A percentile compares a stretch with the other conserved stretches of the same genome.
phyloP scores from a whole-genome alignment of 1,140 invertebrate species.

The Drosophila tristis region DNA sequence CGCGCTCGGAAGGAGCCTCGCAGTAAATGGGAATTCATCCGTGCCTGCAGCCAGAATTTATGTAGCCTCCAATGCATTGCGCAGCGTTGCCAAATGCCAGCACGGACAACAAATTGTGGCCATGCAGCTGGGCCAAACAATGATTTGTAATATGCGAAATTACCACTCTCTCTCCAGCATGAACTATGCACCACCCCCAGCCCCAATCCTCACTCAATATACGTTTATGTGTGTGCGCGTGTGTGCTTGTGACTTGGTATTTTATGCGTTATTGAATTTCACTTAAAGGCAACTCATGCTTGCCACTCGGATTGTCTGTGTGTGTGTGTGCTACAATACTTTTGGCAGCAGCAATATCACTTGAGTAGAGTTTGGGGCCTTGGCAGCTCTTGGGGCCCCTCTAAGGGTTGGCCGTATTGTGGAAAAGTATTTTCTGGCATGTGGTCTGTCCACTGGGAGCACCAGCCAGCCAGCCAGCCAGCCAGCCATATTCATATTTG shows the following conservation, averaged over 20 bases:
- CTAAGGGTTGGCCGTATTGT: conserved; percentile 3
- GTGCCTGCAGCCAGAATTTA: conserved; percentile 17
- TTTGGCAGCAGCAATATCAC: conserved; percentile 42
- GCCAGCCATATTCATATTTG: neutral
- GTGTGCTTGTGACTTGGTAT: conserved; percentile 46
- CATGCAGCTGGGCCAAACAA: conserved; percentile 25
- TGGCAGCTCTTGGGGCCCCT: neutral
- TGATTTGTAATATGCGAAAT: conserved; percentile 59
- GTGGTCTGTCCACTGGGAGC: conserved; percentile 24
- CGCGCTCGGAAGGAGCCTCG: no score
- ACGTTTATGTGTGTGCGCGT: neutral
- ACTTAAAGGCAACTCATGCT: conserved; percentile 71
- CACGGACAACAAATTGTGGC: conserved; percentile 5
- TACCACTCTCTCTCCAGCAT: conserved; percentile 14
- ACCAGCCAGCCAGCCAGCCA: neutral
- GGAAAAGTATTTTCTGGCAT: conserved; percentile 19
- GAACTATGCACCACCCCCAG: conserved; percentile 13
- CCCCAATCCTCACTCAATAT: neutral
- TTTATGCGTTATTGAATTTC: conserved; percentile 82
- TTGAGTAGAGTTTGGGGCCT: conserved; percentile 40
- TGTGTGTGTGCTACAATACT: conserved; percentile 5
- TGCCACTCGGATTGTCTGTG: conserved; percentile 17
- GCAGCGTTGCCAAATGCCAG: neutral
- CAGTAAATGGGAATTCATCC: conserved; percentile 38
- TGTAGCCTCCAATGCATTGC: conserved; percentile 23